Conservation (phyloP, 2,888 invertebrate species). For the Argyresthia goedartella region DNA sequence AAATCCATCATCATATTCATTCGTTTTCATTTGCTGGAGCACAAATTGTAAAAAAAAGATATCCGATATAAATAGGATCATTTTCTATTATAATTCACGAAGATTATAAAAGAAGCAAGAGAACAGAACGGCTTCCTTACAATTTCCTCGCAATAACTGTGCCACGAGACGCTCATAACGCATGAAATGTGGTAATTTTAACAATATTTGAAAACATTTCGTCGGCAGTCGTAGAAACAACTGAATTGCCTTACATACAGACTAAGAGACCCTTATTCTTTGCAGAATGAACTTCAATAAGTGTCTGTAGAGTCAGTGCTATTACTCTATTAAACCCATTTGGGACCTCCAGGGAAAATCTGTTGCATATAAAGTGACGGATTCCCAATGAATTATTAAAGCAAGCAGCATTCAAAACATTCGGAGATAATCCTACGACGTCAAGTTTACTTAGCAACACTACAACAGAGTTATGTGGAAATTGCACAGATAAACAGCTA, state of each 20-base stretch:
- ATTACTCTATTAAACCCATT: slow-evolving; percentile 6
- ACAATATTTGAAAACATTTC: slow-evolving; percentile 36
- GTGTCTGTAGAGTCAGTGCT: slow-evolving; percentile 30
- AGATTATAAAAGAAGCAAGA: slow-evolving; percentile 5
- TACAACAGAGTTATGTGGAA: background rate
- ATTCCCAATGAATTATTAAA: too few species aligned
- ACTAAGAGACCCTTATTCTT: slow-evolving; percentile 39
- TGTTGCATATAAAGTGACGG: too few species aligned
- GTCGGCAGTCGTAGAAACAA: slow-evolving; percentile 21
- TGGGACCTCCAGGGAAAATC: too few species aligned
- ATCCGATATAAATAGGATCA: too few species aligned
- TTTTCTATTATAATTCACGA: background rate
- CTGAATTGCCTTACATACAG: slow-evolving; percentile 35
- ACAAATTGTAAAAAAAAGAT: too few species aligned
- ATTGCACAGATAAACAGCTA: background rate
- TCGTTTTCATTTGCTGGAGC: too few species aligned
- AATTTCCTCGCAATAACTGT: slow-evolving; percentile 17
- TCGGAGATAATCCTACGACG: background rate
- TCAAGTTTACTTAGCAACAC: slow-evolving; percentile 1
- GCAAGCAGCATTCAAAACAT: too few species aligned
- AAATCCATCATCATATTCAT: too few species aligned
- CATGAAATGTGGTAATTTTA: slow-evolving; percentile 34
- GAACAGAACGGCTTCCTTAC: slow-evolving; percentile 11
- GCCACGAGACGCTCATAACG: slow-evolving; percentile 21
- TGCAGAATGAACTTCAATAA: slow-evolving; percentile 40